These are phyloP conservation scores for Caenorhabditis macrosperma DNA, from an alignment of 2,888 invertebrate species.

Conservation along the genomic window DNA sequence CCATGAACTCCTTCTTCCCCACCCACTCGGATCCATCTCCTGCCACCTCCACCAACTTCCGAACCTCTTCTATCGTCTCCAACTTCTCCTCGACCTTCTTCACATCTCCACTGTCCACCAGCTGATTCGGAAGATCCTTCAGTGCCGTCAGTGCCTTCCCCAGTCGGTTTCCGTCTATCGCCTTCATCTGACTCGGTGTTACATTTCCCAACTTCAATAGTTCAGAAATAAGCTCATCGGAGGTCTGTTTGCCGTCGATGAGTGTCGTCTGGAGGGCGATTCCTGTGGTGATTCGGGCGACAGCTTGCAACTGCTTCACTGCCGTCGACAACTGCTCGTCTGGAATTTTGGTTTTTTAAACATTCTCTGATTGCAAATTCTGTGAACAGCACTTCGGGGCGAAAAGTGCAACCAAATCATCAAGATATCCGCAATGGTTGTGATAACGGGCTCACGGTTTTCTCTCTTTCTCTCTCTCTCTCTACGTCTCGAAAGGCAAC, in stretches of 20 bases:
- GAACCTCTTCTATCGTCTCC: background rate
- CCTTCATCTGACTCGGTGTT: background rate
- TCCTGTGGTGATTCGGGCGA: constrained; percentile 16
- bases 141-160: background rate
- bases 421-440: too few species aligned
- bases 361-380: too few species aligned
- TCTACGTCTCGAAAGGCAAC: too few species aligned
- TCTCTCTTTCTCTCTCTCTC: too few species aligned
- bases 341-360: too few species aligned
- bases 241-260: background rate
- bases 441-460: too few species aligned
- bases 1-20: background rate
- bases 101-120: background rate
- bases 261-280: constrained; percentile 1
- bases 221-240: constrained; percentile 5
- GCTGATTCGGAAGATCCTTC: background rate
- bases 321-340: background rate
- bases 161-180: background rate
- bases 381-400: too few species aligned
- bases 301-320: background rate
- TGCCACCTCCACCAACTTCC: background rate
- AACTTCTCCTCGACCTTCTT: background rate
- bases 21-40: background rate
- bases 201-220: constrained; percentile 1
- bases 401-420: too few species aligned